Evolutionary conservation across 2,797 vertebrate genomes (phyloP), one percentile per base, ranked within the genome.

Genomic region (Enteromius afrohamiltoni): DNA sequence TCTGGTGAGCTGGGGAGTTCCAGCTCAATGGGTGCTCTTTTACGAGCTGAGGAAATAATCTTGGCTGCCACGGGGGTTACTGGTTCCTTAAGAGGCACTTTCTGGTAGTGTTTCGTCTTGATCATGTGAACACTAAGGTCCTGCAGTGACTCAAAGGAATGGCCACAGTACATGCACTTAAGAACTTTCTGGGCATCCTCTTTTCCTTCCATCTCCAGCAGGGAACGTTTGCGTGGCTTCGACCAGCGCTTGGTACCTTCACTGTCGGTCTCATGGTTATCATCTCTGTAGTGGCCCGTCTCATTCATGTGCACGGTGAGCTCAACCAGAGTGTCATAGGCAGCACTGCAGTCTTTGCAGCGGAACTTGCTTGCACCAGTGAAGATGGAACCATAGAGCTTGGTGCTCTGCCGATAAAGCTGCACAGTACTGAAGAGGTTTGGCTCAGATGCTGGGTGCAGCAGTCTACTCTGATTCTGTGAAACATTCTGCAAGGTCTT

Each of bases 51-150:
- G 49, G 97, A 97, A 80, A 99, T 95, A 82, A 98, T 97, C 94
- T 99, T 99, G 88, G 98, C 96, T 88, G 97, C 93, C 85, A 99
- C 96, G 2, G 98, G 97, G 31, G 97, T 98, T 92, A 99, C 97
- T 7, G 98, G 98, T 92, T 99, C 98, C 94, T 99, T 99, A 92
- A 99, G 98, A 98, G 98, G 98, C 97, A 99, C 98, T 99, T 99
- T 99, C 95, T 99, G 98, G 96, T 99, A 99, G 95, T 99, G 98
- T 98, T 99, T 99, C 0, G 98, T 99, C 96, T 99, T 99, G 90
- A 99, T 99, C 98, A 99, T 99, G 74, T 99, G 98, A 88, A 99
- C 98, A 69, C 98, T 99, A 88, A 99, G 91, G 93, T 99, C 98
- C 92, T 99, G 98, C 58, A 99, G 96, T 85, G 98, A 99, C 95